phyloP scores from a whole-genome alignment of 2,888 invertebrate species.

The Dynastes tityus region DNA sequence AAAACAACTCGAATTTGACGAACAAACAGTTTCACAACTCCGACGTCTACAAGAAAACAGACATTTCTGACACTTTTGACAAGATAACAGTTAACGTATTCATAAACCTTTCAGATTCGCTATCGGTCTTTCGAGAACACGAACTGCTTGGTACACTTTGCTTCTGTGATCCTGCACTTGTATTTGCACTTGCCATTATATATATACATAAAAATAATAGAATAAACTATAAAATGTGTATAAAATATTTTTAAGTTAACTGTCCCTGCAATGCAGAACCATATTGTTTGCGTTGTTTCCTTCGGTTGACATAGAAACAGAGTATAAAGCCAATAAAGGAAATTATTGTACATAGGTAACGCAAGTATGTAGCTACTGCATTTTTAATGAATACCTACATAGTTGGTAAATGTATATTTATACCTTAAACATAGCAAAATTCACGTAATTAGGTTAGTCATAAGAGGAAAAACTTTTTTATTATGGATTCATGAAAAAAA shows the following conservation, averaged over 20 bases:
- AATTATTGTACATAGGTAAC: no score
- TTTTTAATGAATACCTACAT: no score
- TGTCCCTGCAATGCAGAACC: slow-evolving; percentile 65
- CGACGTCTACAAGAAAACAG: slow-evolving; percentile 61
- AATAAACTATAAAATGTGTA: slow-evolving; percentile 56
- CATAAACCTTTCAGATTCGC: slow-evolving; percentile 46
- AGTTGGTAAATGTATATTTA: no score
- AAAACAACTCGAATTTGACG: slow-evolving; percentile 68
- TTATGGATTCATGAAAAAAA: no score
- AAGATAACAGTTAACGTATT: neutral
- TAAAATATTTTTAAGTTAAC: slow-evolving; percentile 52
- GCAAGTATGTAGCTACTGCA: no score
- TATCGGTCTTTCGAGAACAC: slow-evolving; percentile 53
- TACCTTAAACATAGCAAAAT: no score
- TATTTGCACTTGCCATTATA: slow-evolving; percentile 57
- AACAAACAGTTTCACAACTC: slow-evolving; percentile 68
- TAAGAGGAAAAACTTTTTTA: no score
- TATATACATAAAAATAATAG: slow-evolving; percentile 54
- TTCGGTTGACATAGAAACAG: slow-evolving; percentile 61
- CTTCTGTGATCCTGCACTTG: slow-evolving; percentile 55
- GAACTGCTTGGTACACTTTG: slow-evolving; percentile 61
- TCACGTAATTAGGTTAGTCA: no score
- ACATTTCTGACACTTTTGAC: slow-evolving; percentile 28
- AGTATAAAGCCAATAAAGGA: no score
- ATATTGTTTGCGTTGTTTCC: slow-evolving; percentile 64